Base-by-base conservation (phyloP, 2,113 vertebrate species). In the Athene noctua region DNA sequence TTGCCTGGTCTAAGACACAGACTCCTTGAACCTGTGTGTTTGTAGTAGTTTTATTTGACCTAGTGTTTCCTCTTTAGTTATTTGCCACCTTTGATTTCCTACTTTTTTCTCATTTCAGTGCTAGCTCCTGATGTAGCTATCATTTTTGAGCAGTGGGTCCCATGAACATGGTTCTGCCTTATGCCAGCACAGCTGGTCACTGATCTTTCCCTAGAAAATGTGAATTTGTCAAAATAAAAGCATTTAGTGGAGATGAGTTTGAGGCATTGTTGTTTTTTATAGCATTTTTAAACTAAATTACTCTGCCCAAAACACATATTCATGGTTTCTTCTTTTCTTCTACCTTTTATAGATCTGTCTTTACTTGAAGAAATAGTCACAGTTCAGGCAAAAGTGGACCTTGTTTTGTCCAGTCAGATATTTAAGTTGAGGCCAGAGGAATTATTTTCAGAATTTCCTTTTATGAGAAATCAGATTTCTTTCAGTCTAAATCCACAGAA, bases 261-360 rank as follows among this genome's bases (percentile, higher is more conserved):
- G 55, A 58, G 25, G 16, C 0, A 1, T 13, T 25, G 5, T 8
- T 74, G 23, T 1, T 15, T 84, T 57, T 51, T 23, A 44, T 10
- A 47, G 18, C 10, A 38, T 36, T 80, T 90, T 82, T 21, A 3
- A 55, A 58, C 13, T 42, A 9, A 93, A 67, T n/a, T 32, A 15
- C 5, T 26, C 7, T 16, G 4, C 16, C 27, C 20, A 32, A 88
- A 78, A 71, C 42, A n/a, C 1, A 8, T 11, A 30, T 77, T 54
- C 49, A 34, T 10, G 5, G 2, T 62, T 94, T 58, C 42, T 62
- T 67, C 18, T 78, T 80, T 77, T 20, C 8, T 80, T 86, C 25
- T 74, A 21, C 6, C 5, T 59, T 66, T 70, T 66, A n/a, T 68
- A 66, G 73, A 59, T 57, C 30, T 77, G 5, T 59, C 18, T 62